Percentiles rank a stretch among this genome's conserved stretches.
These are phyloP conservation scores for Agrilus mali DNA, from an alignment of 2,888 invertebrate genomes.

Conservation along the genomic window DNA sequence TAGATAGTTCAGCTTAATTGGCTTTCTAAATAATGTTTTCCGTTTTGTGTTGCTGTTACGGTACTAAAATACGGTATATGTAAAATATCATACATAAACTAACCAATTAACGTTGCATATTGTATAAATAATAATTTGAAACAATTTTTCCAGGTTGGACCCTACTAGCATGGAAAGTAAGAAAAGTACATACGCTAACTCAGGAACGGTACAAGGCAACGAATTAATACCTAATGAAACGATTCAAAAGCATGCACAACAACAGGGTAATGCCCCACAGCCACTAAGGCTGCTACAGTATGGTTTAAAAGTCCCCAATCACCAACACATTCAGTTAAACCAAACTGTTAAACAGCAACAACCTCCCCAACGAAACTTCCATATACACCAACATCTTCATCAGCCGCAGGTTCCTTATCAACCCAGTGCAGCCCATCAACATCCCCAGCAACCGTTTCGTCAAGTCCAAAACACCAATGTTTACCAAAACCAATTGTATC, in stretches of 20 bases:
- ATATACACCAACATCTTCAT: conserved; percentile 26
- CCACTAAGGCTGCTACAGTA: conserved; percentile 42
- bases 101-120: not conserved
- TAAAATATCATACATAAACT: too few species aligned
- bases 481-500: conserved; percentile 14
- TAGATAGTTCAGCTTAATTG: not conserved
- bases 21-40: conserved; percentile 1
- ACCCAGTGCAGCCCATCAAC: conserved; percentile 22
- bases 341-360: conserved; percentile 35
- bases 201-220: conserved; percentile 15
- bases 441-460: conserved; percentile 13
- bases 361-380: conserved; percentile 32
- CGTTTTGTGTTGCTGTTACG: too few species aligned
- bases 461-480: conserved; percentile 13
- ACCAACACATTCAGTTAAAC: conserved; percentile 29
- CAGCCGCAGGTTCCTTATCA: conserved; percentile 21
- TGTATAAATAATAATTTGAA: not conserved
- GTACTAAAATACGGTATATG: too few species aligned
- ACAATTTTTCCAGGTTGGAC: conserved; percentile 26
- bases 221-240: conserved; percentile 19
- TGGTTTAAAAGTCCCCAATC: conserved; percentile 43
- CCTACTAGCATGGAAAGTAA: conserved; percentile 32
- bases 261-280: conserved; percentile 43
- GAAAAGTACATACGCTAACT: conserved; percentile 24
- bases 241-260: conserved; percentile 40